Evolutionary conservation across 2,797 vertebrate genomes (phyloP), one percentile per base, ranked within the genome.

Genomic region (Hippoglossus hippoglossus): DNA sequence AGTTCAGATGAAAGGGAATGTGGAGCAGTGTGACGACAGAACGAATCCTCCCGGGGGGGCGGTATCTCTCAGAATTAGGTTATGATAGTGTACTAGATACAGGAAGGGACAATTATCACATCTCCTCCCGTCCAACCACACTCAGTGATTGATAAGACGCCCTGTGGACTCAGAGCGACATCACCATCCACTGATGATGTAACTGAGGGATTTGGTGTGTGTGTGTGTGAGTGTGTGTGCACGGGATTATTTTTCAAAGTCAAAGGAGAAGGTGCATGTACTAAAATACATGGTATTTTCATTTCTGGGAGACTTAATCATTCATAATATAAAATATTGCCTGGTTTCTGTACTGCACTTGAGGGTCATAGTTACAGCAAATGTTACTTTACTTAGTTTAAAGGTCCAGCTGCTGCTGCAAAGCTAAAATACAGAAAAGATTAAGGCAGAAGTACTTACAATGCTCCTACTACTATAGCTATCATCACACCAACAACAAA

Each of bases 51-150:
- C 85, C 89, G 60, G 70, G 91, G 91, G 90, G 91, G 92, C 75
- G 65, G 22, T 90, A 88, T 93, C 90, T 63, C 75, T 80, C 73
- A 72, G 86, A 93, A 94, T 92, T 84, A 92, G 92, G 91, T 91
- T 92, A 92, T 85, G 91, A 90, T 92, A 90, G 59, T 9, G 28
- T 64, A 58, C 70, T 50, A 81, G 85, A 91, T 86, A 85, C 73
- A 82, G 73, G 76, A 81, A 77, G 67, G 79, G 77, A 76, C 77
- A 85, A 86, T 92, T 90, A 92, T 91, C 77, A 49, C 80, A 64
- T 83, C 85, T 71, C 81, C 66, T 86, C 67, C 71, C 50, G 51
- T 79, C 72, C 77, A 59, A 76, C 68, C 62, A 46, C 73, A 68
- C 60, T 81, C 60, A 11, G 46, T 78, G 60, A 82, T 75, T 60